Percentiles rank a stretch among this genome's conserved stretches.
These are phyloP conservation scores for Lasioglossum lativentre DNA, from an alignment of 2,888 invertebrate species.

Conservation along the genomic window DNA sequence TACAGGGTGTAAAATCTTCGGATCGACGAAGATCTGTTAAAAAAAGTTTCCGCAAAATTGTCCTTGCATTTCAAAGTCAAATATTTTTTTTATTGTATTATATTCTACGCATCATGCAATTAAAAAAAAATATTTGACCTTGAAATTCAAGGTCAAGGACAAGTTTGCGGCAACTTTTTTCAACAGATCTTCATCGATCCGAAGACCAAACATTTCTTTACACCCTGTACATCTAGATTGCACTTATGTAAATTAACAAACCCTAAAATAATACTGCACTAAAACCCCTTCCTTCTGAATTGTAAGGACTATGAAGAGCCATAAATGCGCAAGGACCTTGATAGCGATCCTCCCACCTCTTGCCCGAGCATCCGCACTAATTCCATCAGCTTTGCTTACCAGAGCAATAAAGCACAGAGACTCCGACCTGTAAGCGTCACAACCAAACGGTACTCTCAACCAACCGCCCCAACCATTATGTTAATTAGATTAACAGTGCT, in stretches of 20 bases:
- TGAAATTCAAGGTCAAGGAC: no score
- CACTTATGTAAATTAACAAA: not conserved
- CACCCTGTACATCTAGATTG: no score
- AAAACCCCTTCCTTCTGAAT: not conserved
- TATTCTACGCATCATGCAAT: no score
- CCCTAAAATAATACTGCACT: not conserved
- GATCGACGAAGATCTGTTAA: no score
- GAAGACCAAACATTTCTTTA: no score
- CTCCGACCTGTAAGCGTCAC: slow-evolving; percentile 8
- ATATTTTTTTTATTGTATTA: no score
- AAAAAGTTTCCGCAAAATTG: no score
- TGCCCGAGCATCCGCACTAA: not conserved
- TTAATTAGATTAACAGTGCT: not conserved
- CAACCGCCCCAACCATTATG: not conserved
- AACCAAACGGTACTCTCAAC: not conserved
- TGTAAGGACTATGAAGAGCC: not conserved
- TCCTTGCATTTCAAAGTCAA: no score
- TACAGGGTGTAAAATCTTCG: no score
- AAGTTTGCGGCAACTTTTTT: no score
- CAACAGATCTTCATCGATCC: no score
- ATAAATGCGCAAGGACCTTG: not conserved
- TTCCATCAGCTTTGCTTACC: not conserved
- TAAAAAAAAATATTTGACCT: no score
- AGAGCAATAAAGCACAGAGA: slow-evolving; percentile 10
- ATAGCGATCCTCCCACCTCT: not conserved